phyloP scores from a whole-genome alignment of 2,888 invertebrate species.

The Rhodophaea formosa region DNA sequence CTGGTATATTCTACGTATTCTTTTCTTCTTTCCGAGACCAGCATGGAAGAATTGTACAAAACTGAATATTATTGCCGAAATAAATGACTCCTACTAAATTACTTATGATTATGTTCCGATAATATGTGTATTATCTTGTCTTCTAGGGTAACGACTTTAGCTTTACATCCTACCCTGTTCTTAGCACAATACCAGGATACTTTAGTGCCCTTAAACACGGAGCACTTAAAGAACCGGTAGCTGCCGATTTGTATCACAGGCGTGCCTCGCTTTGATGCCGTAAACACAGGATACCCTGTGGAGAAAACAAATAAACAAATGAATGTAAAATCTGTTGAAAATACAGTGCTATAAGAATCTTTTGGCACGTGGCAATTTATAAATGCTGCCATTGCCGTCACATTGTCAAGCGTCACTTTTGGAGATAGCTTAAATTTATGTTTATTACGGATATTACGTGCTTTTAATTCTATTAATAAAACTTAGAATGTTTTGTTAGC shows the following conservation, averaged over 20 bases:
- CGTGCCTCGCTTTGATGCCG: constrained; percentile 29
- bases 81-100: no score
- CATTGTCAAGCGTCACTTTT: no score
- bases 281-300: constrained; percentile 19
- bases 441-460: no score
- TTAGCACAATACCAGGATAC: constrained; percentile 35
- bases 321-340: neutral
- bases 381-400: no score
- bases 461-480: no score
- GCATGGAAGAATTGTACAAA: no score
- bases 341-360: neutral
- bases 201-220: constrained; percentile 26
- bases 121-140: constrained; percentile 27
- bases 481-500: no score
- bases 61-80: no score
- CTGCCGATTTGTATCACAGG: constrained; percentile 32
- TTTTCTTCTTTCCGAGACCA: no score
- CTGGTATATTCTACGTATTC: no score
- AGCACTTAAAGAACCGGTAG: constrained; percentile 32
- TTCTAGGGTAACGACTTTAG: constrained; percentile 33
- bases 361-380: no score
- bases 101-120: constrained; percentile 29
- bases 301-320: neutral
- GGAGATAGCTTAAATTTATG: no score
- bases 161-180: constrained; percentile 32